Conservation (phyloP, 2,888 invertebrate species). For the Andrena hattorfiana region DNA sequence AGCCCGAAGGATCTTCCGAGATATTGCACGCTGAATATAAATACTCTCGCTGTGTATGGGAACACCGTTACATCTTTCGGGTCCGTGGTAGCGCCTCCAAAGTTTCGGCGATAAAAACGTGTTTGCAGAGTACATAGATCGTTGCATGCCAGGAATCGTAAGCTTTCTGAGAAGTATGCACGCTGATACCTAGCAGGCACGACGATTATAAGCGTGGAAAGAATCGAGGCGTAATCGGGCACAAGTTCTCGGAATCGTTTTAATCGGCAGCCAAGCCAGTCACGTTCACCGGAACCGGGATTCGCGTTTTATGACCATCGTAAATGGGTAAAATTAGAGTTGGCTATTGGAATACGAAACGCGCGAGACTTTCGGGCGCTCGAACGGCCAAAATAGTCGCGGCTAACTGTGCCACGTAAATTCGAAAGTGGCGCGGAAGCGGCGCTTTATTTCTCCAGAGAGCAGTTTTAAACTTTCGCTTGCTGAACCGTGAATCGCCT, state of each 20-base stretch:
- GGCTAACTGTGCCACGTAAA: conserved; percentile 27
- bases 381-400: conserved; percentile 31
- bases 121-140: too few relatives aligned
- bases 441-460: conserved; percentile 32
- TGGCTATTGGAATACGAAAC: conserved; percentile 3
- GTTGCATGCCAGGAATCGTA: not conserved
- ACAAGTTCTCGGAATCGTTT: conserved; percentile 31
- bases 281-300: conserved; percentile 26
- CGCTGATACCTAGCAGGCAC: not conserved
- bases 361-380: conserved; percentile 17
- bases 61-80: conserved; percentile 51
- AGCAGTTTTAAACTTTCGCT: conserved; percentile 42
- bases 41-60: conserved; percentile 33
- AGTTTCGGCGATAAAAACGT: not conserved
- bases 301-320: conserved; percentile 23
- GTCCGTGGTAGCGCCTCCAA: not conserved
- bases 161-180: not conserved
- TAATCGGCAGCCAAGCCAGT: conserved; percentile 16
- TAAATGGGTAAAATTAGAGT: conserved; percentile 48
- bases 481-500: conserved; percentile 18
- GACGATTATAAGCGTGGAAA: not conserved
- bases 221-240: not conserved
- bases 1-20: not conserved
- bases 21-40: conserved; percentile 45
- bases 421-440: conserved; percentile 40